These are phyloP conservation scores for Vidua macroura DNA, from an alignment of 2,113 vertebrate genomes.

Conservation along the genomic window DNA sequence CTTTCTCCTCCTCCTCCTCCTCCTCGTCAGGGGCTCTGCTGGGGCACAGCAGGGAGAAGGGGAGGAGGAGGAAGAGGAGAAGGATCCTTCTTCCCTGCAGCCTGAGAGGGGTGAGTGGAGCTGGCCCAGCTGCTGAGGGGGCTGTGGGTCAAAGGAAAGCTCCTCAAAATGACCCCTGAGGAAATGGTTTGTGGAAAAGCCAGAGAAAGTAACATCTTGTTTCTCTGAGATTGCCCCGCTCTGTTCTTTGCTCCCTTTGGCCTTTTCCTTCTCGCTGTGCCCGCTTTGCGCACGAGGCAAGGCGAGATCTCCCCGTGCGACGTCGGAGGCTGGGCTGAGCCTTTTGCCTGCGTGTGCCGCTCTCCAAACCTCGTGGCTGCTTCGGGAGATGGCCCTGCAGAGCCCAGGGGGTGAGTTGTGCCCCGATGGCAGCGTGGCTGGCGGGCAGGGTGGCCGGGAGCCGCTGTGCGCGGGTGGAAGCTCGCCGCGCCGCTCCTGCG, in stretches of 20 bases:
- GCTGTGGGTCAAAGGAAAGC: background rate
- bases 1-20: background rate
- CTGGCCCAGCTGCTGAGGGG: accelerated
- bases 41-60: background rate
- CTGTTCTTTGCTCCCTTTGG: background rate
- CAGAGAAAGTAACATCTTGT: background rate
- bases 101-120: accelerated
- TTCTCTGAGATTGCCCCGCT: background rate
- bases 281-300: accelerated
- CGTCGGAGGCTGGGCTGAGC: accelerated
- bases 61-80: background rate
- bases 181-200: background rate
- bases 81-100: background rate
- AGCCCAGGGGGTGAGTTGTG: background rate
- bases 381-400: accelerated
- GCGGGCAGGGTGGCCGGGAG: background rate
- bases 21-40: background rate
- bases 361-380: background rate
- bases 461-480: background rate
- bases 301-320: background rate
- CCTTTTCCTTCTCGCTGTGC: background rate
- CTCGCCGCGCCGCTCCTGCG: background rate
- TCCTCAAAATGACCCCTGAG: background rate
- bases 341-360: background rate
- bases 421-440: background rate